phyloP scores from a whole-genome alignment of 1,140 invertebrate species.

The Neelides sp. region DNA sequence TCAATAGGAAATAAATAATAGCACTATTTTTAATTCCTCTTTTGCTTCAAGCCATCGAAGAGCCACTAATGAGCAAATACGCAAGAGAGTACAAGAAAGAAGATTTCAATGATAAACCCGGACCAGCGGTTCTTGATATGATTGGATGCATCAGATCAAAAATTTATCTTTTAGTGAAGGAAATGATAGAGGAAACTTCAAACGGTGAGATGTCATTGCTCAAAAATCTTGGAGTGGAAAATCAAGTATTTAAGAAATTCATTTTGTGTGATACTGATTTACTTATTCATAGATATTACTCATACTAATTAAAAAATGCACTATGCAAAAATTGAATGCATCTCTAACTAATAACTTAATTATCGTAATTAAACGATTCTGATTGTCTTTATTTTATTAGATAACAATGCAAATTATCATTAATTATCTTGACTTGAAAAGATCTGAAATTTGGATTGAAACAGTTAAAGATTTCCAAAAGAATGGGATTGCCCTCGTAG shows the following conservation, averaged over 20 bases:
- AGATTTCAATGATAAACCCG: too few species aligned
- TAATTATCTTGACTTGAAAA: slow-evolving; percentile 26
- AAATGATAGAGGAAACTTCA: slow-evolving; percentile 17
- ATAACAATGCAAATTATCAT: slow-evolving; percentile 29
- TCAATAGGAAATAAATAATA: too few species aligned
- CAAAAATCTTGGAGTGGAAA: slow-evolving; percentile 18
- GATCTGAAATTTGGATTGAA: slow-evolving; percentile 23
- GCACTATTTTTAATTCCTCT: background rate
- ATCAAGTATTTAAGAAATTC: slow-evolving; percentile 23
- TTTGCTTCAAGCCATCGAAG: slow-evolving; percentile 15
- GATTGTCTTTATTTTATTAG: slow-evolving; percentile 14
- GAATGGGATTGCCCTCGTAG: background rate
- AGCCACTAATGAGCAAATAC: slow-evolving; percentile 22
- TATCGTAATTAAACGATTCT: too few species aligned
- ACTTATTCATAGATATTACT: too few species aligned
- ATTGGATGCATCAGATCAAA: slow-evolving; percentile 18
- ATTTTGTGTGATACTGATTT: too few species aligned
- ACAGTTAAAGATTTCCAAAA: slow-evolving; percentile 14
- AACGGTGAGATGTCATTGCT: slow-evolving; percentile 26
- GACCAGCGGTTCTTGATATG: slow-evolving; percentile 20
- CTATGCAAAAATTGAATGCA: too few species aligned
- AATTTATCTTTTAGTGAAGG: slow-evolving; percentile 23
- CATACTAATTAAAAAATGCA: too few species aligned
- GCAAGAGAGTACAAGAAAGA: slow-evolving; percentile 14
- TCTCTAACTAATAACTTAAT: too few species aligned